Conservation (phyloP, 2,888 invertebrate genomes). For the Meandrusa payeni region DNA sequence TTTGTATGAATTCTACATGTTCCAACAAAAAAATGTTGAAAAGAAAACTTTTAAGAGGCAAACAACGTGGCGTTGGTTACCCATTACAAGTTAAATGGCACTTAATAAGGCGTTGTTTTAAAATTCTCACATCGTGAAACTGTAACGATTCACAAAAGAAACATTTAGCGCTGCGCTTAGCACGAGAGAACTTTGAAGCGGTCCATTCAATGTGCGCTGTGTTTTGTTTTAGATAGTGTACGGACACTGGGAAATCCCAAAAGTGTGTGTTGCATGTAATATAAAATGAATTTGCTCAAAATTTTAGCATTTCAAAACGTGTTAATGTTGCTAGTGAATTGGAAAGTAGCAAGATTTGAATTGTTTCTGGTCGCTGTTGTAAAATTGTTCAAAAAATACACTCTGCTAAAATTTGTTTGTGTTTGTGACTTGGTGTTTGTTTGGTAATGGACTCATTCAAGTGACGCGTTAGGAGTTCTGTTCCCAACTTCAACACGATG, state of each 20-base stretch:
- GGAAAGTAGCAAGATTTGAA: too few relatives aligned
- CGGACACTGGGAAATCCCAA: constrained; percentile 4
- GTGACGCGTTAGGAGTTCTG: too few relatives aligned
- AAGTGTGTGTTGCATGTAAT: neutral
- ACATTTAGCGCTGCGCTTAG: constrained; percentile 4
- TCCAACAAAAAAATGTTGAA: too few relatives aligned
- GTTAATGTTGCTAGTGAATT: neutral
- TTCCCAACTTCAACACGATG: too few relatives aligned
- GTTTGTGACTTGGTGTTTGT: too few relatives aligned
- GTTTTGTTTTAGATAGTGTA: constrained; percentile 15
- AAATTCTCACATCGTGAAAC: constrained; percentile 13
- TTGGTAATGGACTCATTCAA: too few relatives aligned
- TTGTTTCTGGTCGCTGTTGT: too few relatives aligned
- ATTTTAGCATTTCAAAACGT: constrained; percentile 2
- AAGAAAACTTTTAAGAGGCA: neutral
- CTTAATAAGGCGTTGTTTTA: constrained; percentile 15
- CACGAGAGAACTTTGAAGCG: constrained; percentile 11
- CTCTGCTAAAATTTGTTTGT: too few relatives aligned
- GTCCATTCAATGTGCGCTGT: constrained; percentile 4
- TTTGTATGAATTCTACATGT: too few relatives aligned
- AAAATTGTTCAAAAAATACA: too few relatives aligned
- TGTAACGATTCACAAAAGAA: constrained; percentile 20
- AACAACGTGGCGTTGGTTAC: constrained; percentile 3
- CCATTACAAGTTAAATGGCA: constrained; percentile 13
- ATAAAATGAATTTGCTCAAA: constrained; percentile 4